These are phyloP conservation scores for Natrix natrix DNA, from an alignment of 2,797 vertebrate species.

Conservation along the genomic window DNA sequence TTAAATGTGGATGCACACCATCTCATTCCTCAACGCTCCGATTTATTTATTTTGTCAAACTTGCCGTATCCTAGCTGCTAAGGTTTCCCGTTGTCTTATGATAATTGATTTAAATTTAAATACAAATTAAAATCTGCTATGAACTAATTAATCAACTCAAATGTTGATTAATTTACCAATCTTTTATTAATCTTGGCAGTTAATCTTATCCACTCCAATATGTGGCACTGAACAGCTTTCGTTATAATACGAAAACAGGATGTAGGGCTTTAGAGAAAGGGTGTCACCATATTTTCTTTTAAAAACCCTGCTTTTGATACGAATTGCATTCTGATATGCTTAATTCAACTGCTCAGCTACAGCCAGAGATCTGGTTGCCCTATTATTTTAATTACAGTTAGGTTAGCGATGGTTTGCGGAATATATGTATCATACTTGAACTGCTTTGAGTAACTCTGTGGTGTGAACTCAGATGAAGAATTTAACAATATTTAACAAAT, in stretches of 20 bases:
- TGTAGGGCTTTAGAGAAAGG: not conserved
- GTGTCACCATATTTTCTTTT: not conserved
- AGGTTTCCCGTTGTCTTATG: not conserved
- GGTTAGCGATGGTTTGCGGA: not conserved
- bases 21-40: not conserved
- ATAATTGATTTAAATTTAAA: not conserved
- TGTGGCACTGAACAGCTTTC: not conserved
- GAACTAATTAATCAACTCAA: conserved; percentile 5
- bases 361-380: not conserved
- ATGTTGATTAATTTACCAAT: not conserved
- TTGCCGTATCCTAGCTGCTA: not conserved
- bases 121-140: not conserved
- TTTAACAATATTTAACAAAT: not conserved
- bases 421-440: not conserved
- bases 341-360: not conserved
- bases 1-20: not conserved
- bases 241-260: not conserved
- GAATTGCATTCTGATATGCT: not conserved
- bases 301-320: not conserved
- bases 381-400: not conserved
- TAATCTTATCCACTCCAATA: conserved; percentile 2
- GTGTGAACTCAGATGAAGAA: not conserved
- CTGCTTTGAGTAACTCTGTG: not conserved
- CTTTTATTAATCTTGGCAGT: not conserved
- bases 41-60: not conserved